Conservation (phyloP, 2,797 vertebrate species). For the Ctenosaura bakeri region DNA sequence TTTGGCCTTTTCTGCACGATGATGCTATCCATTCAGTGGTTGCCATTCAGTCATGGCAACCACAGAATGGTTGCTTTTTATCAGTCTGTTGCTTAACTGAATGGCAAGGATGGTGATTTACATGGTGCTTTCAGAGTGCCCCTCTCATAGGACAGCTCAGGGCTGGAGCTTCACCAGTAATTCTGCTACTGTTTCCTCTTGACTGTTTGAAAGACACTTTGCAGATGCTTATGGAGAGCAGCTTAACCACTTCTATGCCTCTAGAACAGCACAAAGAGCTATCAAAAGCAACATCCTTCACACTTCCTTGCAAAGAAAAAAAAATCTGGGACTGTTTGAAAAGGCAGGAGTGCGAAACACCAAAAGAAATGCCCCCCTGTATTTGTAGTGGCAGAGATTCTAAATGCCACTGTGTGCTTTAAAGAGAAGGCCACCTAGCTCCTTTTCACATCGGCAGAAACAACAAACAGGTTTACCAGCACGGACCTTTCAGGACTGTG, state of each 20-base stretch:
- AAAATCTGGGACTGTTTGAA: too few species aligned
- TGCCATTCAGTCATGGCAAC: too few species aligned
- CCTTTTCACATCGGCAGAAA: neutral
- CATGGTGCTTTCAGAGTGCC: neutral
- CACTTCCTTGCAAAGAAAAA: neutral
- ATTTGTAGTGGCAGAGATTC: neutral
- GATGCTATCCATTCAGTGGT: neutral
- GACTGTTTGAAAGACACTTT: neutral
- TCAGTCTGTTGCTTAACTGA: neutral
- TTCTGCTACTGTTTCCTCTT: neutral
- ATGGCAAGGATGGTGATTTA: neutral
- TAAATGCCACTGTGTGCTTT: neutral
- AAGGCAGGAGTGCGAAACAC: neutral
- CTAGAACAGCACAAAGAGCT: neutral
- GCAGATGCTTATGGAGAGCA: too few species aligned
- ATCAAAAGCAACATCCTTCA: neutral
- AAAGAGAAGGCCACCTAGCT: neutral
- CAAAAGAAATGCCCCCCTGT: neutral
- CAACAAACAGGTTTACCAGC: neutral
- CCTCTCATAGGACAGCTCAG: neutral
- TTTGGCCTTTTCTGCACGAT: too few species aligned
- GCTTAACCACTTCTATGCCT: neutral
- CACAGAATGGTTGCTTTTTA: neutral
- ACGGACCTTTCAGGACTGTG: neutral
- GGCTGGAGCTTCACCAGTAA: neutral